phyloP scores from a whole-genome alignment of 2,797 vertebrate species.

The Bucorvus abyssinicus region DNA sequence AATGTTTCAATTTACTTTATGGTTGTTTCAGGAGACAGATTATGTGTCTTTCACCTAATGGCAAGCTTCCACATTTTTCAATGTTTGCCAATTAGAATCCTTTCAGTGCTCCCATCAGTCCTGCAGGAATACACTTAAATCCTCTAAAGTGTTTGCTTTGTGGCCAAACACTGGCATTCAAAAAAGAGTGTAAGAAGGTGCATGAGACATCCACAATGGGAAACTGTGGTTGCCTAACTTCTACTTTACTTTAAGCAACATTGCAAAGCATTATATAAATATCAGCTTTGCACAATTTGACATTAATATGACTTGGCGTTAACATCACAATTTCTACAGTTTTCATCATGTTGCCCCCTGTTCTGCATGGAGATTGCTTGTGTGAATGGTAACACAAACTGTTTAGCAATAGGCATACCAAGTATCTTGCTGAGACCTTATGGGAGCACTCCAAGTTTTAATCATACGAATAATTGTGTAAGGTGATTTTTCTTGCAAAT shows the following conservation, averaged over 20 bases:
- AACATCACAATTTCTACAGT: neutral
- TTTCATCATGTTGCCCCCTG: accelerated
- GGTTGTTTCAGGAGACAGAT: neutral
- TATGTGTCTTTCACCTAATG: neutral
- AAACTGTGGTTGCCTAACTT: accelerated
- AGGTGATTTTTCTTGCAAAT: neutral
- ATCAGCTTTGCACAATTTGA: neutral
- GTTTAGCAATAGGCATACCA: neutral
- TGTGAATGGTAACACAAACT: neutral
- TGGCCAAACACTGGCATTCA: neutral
- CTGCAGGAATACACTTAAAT: neutral
- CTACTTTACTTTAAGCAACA: neutral
- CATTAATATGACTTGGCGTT: neutral
- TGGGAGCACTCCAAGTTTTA: neutral
- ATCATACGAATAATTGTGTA: neutral
- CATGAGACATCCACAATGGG: neutral
- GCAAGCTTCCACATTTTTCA: neutral
- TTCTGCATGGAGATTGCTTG: neutral
- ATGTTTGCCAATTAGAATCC: neutral
- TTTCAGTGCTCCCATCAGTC: neutral
- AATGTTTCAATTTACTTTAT: conserved; percentile 17
- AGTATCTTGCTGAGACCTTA: neutral
- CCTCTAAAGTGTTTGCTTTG: neutral
- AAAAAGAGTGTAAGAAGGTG: neutral
- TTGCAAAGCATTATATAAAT: neutral